These are phyloP conservation scores for Cynocephalus volans DNA, from an alignment of 2,113 vertebrate species.

Conservation along the genomic window DNA sequence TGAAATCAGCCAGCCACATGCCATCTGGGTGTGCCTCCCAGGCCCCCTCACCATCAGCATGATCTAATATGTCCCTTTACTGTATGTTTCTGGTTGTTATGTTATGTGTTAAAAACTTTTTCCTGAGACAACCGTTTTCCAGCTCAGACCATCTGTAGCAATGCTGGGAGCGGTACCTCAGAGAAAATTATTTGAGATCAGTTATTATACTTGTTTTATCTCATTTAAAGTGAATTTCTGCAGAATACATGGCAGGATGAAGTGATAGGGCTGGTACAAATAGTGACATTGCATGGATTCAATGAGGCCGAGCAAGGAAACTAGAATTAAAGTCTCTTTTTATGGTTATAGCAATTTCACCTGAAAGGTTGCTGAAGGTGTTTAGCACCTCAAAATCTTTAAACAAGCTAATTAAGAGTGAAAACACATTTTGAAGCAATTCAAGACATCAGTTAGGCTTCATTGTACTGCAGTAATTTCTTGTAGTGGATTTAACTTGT, in stretches of 20 bases:
- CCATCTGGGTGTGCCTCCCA: neutral
- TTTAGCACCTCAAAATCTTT: constrained; percentile 46
- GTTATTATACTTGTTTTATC: neutral
- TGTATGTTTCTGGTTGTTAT: constrained; percentile 10
- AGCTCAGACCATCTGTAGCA: constrained; percentile 37
- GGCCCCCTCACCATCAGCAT: neutral
- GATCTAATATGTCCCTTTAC: constrained; percentile 17
- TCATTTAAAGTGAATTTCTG: neutral
- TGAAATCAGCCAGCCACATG: constrained; percentile 53
- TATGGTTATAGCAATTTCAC: neutral
- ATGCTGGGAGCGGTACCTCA: neutral
- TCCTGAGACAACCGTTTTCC: neutral
- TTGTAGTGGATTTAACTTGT: constrained; percentile 29
- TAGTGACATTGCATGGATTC: neutral
- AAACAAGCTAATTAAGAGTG: constrained; percentile 55
- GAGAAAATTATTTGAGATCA: constrained; percentile 17
- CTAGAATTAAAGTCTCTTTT: neutral
- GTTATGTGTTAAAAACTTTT: neutral
- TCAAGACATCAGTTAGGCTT: constrained; percentile 21
- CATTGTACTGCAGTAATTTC: neutral
- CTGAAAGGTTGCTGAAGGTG: neutral
- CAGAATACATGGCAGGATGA: neutral
- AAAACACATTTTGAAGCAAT: constrained; percentile 16
- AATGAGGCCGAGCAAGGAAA: neutral
- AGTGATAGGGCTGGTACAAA: too few species aligned